phyloP scores from a whole-genome alignment of 2,888 invertebrate genomes.

The Trachelus troglodyta region DNA sequence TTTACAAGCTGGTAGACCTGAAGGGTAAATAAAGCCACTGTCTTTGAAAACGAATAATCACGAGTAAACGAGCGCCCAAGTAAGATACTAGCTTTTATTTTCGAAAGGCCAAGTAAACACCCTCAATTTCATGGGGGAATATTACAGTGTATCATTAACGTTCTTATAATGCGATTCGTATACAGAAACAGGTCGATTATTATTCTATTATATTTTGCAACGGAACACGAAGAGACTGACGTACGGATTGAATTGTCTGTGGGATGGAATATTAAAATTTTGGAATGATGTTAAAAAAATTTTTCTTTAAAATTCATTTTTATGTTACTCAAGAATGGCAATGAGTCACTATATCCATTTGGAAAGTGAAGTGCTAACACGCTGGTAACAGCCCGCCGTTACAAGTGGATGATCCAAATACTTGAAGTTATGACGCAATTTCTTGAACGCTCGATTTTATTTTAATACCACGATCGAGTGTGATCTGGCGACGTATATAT shows the following conservation, averaged over 20 bases:
- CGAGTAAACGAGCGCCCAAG: neutral
- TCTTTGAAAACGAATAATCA: neutral
- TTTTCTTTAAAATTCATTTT: neutral
- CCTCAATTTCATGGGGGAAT: neutral
- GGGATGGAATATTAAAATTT: neutral
- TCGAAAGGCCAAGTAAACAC: neutral
- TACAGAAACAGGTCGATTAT: neutral
- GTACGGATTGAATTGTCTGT: neutral
- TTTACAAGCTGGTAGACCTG: conserved; percentile 90
- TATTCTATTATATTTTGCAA: neutral
- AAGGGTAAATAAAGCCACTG: conserved; percentile 73
- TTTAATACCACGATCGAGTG: neutral
- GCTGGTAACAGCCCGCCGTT: conserved; percentile 24
- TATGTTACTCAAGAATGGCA: conserved; percentile 22
- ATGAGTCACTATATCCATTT: conserved; percentile 37
- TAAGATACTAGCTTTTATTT: neutral
- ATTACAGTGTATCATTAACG: neutral
- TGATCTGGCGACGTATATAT: neutral
- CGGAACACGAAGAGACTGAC: neutral
- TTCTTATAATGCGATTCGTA: too few species aligned
- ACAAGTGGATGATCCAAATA: conserved; percentile 37
- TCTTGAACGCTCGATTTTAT: neutral
- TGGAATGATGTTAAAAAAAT: neutral
- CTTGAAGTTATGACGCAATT: conserved; percentile 33
- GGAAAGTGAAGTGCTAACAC: conserved; percentile 35